A percentile compares a stretch with the other conserved stretches of the same genome.
phyloP scores from a whole-genome alignment of 2,888 invertebrate species.

The Neoitamus cyanurus region DNA sequence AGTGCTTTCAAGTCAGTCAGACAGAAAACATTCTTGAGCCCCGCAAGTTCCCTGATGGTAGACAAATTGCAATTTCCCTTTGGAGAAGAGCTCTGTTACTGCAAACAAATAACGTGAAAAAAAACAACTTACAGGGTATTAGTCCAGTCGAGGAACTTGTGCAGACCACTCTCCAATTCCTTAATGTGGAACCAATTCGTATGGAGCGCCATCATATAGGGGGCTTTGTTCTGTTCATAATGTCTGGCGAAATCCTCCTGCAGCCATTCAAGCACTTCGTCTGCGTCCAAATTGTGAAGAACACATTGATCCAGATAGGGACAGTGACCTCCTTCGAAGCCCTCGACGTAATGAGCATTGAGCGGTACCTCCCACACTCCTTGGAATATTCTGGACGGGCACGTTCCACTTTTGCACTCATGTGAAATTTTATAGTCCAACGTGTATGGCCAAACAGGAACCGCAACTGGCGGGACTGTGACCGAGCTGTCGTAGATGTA shows the following conservation, averaged over 20 bases:
- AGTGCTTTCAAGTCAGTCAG: too few relatives aligned
- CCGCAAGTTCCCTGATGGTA: not conserved
- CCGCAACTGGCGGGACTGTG: conserved; percentile 81
- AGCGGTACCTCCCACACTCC: conserved; percentile 95
- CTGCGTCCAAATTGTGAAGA: conserved; percentile 84
- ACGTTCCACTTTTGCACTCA: conserved; percentile 93
- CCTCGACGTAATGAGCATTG: conserved; percentile 89
- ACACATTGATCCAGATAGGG: conserved; percentile 94
- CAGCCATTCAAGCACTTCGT: conserved; percentile 86
- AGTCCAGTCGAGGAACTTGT: conserved; percentile 88
- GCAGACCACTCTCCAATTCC: conserved; percentile 82
- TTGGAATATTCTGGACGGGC: conserved; percentile 88
- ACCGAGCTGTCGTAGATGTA: conserved; percentile 94
- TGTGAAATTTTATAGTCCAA: conserved; percentile 93
- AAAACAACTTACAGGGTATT: conserved; percentile 71
- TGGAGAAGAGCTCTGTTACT: not conserved
- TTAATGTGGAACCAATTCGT: conserved; percentile 96
- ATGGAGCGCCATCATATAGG: conserved; percentile 96
- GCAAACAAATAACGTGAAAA: not conserved
- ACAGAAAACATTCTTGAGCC: not conserved
- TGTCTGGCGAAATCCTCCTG: conserved; percentile 88
- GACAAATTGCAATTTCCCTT: not conserved
- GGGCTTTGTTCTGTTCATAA: conserved; percentile 88
- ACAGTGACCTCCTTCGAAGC: conserved; percentile 91
- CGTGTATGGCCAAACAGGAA: conserved; percentile 95